Percentiles rank a stretch among this genome's conserved stretches.
phyloP scores from a whole-genome alignment of 1,140 invertebrate species.

The Maniola jurtina region DNA sequence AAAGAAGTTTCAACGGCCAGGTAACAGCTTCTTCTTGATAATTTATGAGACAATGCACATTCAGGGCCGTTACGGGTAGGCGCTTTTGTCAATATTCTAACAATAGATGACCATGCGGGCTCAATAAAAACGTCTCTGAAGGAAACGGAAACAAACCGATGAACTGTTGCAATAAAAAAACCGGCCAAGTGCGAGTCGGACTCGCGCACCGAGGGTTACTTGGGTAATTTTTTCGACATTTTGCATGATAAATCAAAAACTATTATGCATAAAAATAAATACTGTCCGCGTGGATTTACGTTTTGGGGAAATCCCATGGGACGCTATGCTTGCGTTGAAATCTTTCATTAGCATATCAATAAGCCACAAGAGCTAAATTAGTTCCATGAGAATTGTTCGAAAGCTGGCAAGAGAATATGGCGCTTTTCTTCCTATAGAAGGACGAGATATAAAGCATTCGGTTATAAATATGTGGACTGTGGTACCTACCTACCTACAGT shows the following conservation, averaged over 20 bases:
- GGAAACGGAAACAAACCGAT: conserved; percentile 17
- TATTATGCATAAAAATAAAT: too few relatives aligned
- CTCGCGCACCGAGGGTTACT: too few relatives aligned
- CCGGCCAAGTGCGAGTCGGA: too few relatives aligned
- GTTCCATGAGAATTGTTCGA: too few relatives aligned
- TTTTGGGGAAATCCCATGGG: background rate
- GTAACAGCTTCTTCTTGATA: background rate
- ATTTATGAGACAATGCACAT: conserved; percentile 8
- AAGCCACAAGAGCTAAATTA: background rate
- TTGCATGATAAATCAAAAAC: too few relatives aligned
- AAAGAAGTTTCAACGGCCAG: background rate
- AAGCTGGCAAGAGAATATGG: too few relatives aligned
- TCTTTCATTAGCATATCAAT: background rate
- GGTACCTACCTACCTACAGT: too few relatives aligned
- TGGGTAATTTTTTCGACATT: too few relatives aligned
- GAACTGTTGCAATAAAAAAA: background rate
- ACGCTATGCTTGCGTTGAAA: background rate
- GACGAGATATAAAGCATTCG: too few relatives aligned
- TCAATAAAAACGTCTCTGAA: conserved; percentile 9
- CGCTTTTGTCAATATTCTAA: conserved; percentile 5
- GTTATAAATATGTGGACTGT: background rate
- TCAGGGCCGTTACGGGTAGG: conserved; percentile 18
- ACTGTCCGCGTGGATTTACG: too few relatives aligned
- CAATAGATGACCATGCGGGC: conserved; percentile 11
- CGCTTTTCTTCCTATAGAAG: too few relatives aligned